Evolutionary conservation across 2,797 vertebrate species (phyloP).

Genomic region (Sebastes itinus): DNA sequence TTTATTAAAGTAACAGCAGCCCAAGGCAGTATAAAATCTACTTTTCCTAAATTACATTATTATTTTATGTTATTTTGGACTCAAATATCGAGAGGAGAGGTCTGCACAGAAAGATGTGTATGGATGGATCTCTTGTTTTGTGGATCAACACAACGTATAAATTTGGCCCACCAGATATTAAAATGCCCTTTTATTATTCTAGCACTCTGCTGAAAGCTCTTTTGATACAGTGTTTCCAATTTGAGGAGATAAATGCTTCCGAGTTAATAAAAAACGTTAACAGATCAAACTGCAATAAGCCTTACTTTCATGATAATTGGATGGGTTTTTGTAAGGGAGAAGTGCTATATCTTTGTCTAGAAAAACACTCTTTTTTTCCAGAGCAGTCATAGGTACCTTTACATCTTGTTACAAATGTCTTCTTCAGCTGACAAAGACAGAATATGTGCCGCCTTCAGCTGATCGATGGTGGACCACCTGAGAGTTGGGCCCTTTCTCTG

Average conservation of each 20-base stretch:
- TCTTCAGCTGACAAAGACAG: conserved; percentile 47
- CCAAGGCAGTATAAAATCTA: not conserved
- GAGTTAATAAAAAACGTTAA: conserved; percentile 22
- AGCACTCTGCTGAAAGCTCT: not conserved
- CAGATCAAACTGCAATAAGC: not conserved
- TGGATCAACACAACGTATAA: not conserved
- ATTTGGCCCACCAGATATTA: not conserved
- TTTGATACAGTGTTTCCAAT: not conserved
- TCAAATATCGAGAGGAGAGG: not conserved
- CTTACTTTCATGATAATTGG: not conserved
- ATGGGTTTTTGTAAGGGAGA: not conserved
- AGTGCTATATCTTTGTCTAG: conserved; percentile 5
- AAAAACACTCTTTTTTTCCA: not conserved
- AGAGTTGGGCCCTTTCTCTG: conserved; percentile 57
- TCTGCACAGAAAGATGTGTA: not conserved
- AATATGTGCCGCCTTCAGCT: conserved; percentile 45
- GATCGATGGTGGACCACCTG: conserved; percentile 65
- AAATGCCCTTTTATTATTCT: conserved; percentile 11
- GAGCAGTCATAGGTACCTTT: conserved; percentile 9
- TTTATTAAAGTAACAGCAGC: conserved; percentile 7
- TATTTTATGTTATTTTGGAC: not conserved
- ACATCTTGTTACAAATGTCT: conserved; percentile 47
- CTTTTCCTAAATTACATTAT: not conserved
- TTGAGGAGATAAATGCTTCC: conserved; percentile 4
- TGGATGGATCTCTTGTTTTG: not conserved